Evolutionary conservation across 2,888 invertebrate species (phyloP), one percentile per base, ranked within the genome.

Genomic region (Conistra vaccinii): DNA sequence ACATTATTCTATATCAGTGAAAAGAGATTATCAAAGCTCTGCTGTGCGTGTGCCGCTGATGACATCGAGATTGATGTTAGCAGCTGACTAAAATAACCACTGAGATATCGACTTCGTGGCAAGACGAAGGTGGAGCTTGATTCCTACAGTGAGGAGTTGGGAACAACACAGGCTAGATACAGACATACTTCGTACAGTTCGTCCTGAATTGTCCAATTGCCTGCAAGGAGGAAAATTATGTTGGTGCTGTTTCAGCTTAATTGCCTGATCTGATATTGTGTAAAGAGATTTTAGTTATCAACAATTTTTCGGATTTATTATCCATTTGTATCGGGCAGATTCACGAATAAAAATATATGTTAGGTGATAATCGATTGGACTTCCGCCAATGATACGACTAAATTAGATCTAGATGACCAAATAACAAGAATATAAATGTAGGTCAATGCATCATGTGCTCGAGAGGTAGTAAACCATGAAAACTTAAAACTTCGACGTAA

Each of bases 361-460:
- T n/a, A 42, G 20, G 4, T 73, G 26, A 73, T 45, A 53, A 29
- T 42, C 7, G 42, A 73, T 76, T 75, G 42, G 26, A 75, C 12
- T 26, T 26, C 12, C 3, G 53, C 53, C 53, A 35, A 63, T 45
- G 45, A 55, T 23, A 53, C 10, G 23, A 73, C 17, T 1, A 26
- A 32, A 61, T 73, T 51, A n/a, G n/a, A 51, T 60, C 17, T 58
- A 35, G 29, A 20, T 48, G 39, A 26, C 17, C 20, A 65, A 69
- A 66, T 45, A 7, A 42, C 17, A 6, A n/a, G 32, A 72, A 26
- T 20, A 17, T 42, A 29, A n/a, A 55, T n/a, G 9, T 55, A 26
- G 26, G 42, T 20, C 2, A n/a, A 51, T 51, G 39, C 29, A 69
- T 17, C 6, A 29, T 3, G 14, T 23, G 39, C 61, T 42, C 5